Conservation (phyloP, 2,113 vertebrate genomes). For the Hypocryptadius cinnamomeus region DNA sequence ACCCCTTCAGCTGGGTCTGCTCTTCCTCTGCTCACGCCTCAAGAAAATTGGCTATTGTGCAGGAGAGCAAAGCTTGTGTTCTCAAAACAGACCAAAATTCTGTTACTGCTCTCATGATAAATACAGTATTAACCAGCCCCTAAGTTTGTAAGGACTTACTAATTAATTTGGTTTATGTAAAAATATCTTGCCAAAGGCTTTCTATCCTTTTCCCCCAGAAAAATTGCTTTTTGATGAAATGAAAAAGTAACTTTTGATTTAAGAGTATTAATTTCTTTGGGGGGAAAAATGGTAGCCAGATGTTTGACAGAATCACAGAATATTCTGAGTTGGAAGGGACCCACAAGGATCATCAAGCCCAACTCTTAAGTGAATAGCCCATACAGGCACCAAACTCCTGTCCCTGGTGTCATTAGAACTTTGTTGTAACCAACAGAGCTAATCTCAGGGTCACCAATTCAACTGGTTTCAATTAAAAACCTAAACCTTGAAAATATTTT, state of each 20-base stretch:
- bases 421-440: not conserved
- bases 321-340: not conserved
- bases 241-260: not conserved
- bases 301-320: not conserved
- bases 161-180: not conserved
- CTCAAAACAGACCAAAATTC: not conserved
- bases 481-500: not conserved
- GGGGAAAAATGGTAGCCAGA: not conserved
- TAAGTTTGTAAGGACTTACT: not conserved
- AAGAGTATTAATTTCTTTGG: not conserved
- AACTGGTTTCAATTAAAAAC: not conserved
- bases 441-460: not conserved
- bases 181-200: not conserved
- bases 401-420: not conserved
- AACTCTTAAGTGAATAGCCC: not conserved
- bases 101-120: not conserved
- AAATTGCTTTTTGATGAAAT: not conserved
- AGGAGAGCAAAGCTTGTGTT: not conserved
- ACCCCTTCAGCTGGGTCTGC: not conserved
- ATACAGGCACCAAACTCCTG: not conserved
- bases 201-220: not conserved
- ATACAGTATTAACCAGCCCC: not conserved
- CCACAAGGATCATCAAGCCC: no score
- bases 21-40: not conserved
- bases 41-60: not conserved